These are phyloP conservation scores for Tyrophagus putrescentiae DNA, from an alignment of 1,140 invertebrate species.

Conservation along the genomic window DNA sequence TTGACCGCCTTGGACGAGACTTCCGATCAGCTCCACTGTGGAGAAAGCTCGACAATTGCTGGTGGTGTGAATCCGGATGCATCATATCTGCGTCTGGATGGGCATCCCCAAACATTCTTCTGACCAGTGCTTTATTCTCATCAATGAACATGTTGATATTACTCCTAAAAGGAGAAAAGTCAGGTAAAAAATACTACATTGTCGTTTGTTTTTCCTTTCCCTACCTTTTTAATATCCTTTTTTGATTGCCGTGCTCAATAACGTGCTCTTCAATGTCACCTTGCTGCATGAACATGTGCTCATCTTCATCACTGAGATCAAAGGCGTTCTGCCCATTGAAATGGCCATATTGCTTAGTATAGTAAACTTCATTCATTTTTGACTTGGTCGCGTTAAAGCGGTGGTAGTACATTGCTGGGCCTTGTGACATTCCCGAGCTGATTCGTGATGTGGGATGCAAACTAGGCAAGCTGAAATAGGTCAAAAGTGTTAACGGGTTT, in stretches of 20 bases:
- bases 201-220: neutral
- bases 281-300: constrained; percentile 17
- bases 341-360: constrained; percentile 14
- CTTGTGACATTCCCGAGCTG: neutral
- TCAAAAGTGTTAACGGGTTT: neutral
- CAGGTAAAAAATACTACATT: constrained; percentile 6
- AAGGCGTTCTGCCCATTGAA: neutral
- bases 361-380: constrained; percentile 13
- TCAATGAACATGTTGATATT: constrained; percentile 78
- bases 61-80: neutral
- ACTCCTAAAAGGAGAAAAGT: constrained; percentile 47
- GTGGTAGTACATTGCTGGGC: neutral
- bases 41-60: neutral
- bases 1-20: neutral
- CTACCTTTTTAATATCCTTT: constrained; percentile 3
- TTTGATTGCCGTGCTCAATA: constrained; percentile 17
- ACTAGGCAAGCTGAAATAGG: neutral
- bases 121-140: constrained; percentile 79
- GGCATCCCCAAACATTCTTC: constrained; percentile 54
- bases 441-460: neutral
- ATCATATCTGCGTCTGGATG: neutral
- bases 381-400: neutral
- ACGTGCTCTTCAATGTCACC: constrained; percentile 18
- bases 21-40: neutral
- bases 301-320: constrained; percentile 19